Evolutionary conservation across 2,888 invertebrate genomes (phyloP).

Genomic region (Sphaeridia pumilis): DNA sequence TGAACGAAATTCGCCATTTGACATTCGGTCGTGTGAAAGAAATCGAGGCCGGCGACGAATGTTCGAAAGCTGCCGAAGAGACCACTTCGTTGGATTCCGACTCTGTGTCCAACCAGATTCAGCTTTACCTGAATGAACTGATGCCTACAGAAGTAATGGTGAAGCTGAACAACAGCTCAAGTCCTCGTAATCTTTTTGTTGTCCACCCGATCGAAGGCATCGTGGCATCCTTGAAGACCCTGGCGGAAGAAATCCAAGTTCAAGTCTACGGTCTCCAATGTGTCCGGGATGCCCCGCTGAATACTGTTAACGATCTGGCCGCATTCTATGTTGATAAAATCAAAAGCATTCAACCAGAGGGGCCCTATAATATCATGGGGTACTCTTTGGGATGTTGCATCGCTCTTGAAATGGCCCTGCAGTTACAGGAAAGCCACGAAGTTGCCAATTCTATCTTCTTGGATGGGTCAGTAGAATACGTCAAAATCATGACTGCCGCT

Average conservation of each 20-base stretch:
- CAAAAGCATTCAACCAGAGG: background rate
- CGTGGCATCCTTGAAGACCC: conserved; percentile 54
- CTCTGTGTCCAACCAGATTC: no score
- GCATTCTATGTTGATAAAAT: conserved; percentile 48
- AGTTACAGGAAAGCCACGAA: background rate
- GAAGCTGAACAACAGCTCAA: background rate
- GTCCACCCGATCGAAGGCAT: conserved; percentile 79
- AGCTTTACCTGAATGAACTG: background rate
- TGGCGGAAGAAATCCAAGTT: conserved; percentile 60
- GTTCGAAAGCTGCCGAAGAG: no score
- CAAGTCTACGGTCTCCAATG: conserved; percentile 83
- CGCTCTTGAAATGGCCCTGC: background rate
- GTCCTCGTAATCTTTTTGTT: background rate
- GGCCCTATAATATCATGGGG: background rate
- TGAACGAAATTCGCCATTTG: conserved; percentile 70
- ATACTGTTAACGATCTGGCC: conserved; percentile 60
- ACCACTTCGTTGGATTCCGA: no score
- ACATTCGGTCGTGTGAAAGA: conserved; percentile 56
- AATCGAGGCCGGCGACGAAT: conserved; percentile 39
- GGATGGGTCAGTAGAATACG: background rate
- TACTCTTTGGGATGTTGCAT: background rate
- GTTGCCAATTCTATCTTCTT: background rate
- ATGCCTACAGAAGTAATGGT: background rate
- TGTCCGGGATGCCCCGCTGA: conserved; percentile 59
- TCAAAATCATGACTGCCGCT: background rate